A percentile compares a stretch with the other conserved stretches of the same genome.
Evolutionary conservation across 1,140 invertebrate species (phyloP).

Genomic region (Zaprionus tsacasi): DNA sequence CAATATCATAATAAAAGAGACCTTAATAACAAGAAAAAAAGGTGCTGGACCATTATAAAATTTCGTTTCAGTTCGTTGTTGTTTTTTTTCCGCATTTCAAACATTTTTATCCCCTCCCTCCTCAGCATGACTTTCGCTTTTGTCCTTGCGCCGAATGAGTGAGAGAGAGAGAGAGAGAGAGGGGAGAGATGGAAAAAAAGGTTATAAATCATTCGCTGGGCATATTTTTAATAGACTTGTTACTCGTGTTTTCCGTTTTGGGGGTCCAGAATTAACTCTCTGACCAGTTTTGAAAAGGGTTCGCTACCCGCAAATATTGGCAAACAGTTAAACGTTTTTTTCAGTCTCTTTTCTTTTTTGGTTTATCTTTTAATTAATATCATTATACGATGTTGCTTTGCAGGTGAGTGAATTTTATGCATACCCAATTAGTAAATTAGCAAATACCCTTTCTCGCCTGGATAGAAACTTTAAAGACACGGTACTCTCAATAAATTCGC

Average conservation of each 20-base stretch:
- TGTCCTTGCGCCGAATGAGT: constrained; percentile 29
- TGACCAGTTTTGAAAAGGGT: constrained; percentile 70
- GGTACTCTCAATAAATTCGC: background rate
- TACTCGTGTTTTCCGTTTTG: constrained; percentile 40
- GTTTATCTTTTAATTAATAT: constrained; percentile 77
- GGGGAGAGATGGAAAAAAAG: constrained; percentile 40
- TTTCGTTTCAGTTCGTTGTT: constrained; percentile 34
- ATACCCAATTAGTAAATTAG: constrained; percentile 23
- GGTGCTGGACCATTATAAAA: constrained; percentile 72
- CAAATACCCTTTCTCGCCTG: background rate
- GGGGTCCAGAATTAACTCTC: constrained; percentile 51
- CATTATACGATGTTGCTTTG: constrained; percentile 56
- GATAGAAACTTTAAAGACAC: constrained; percentile 10
- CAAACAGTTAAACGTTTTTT: constrained; percentile 29
- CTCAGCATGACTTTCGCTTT: constrained; percentile 56
- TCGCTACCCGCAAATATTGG: background rate
- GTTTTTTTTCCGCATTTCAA: constrained; percentile 4
- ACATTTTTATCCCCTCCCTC: constrained; percentile 4
- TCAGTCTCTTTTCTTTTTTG: background rate
- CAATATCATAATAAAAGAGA: background rate
- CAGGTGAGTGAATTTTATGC: constrained; percentile 61
- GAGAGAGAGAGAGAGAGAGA: too few species aligned
- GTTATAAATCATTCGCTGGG: constrained; percentile 72
- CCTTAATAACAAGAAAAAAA: constrained; percentile 29
- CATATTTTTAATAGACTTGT: constrained; percentile 81